A percentile compares a stretch with the other conserved stretches of the same genome.
Conservation (phyloP, 2,888 invertebrate species). For the Isotomurus palustris region DNA sequence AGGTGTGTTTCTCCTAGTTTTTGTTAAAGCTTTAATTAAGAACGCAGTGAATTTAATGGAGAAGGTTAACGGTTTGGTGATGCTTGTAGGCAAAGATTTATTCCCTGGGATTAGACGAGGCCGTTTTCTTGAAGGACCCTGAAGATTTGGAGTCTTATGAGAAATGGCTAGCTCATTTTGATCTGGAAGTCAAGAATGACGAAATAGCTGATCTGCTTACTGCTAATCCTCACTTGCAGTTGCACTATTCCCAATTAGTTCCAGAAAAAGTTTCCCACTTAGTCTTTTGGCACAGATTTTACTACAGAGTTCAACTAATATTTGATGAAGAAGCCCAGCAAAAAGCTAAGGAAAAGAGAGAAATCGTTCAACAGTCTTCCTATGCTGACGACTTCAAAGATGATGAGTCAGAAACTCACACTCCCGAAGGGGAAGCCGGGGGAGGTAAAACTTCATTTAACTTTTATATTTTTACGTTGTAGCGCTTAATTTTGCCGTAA, state of each 20-base stretch:
- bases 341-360: background rate
- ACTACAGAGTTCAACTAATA: conserved; percentile 39
- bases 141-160: conserved; percentile 40
- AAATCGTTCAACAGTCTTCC: background rate
- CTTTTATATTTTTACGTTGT: no score
- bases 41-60: no score
- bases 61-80: no score
- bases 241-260: conserved; percentile 42
- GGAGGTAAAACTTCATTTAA: conserved; percentile 2
- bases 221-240: conserved; percentile 41
- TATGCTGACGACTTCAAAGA: background rate
- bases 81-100: conserved; percentile 38
- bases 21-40: background rate
- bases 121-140: conserved; percentile 42
- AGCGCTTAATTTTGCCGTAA: no score
- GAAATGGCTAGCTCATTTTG: conserved; percentile 40
- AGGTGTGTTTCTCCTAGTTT: conserved; percentile 21
- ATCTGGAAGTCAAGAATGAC: conserved; percentile 37
- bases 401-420: conserved; percentile 5
- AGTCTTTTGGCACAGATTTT: conserved; percentile 46
- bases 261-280: conserved; percentile 44
- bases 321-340: conserved; percentile 17
- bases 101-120: conserved; percentile 38
- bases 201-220: conserved; percentile 38
- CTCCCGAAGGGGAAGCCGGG: conserved; percentile 1